These are phyloP conservation scores for Acronicta leporina DNA, from an alignment of 2,888 invertebrate species.

Conservation along the genomic window DNA sequence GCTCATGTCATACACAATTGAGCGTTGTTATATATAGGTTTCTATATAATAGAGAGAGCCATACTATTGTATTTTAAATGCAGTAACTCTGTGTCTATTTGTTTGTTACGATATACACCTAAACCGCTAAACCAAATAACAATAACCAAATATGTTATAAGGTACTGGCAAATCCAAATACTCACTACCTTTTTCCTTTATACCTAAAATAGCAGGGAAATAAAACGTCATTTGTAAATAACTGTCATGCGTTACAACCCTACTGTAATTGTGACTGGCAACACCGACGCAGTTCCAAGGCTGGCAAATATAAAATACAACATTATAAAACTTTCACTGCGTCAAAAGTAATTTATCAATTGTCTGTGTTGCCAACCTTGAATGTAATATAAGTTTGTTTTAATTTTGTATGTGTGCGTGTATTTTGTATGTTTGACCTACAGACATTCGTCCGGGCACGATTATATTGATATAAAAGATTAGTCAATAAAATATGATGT, in stretches of 20 bases:
- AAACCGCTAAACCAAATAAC: too few species aligned
- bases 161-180: too few species aligned
- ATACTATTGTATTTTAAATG: too few species aligned
- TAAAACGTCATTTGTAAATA: too few species aligned
- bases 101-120: too few species aligned
- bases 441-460: conserved; percentile 4
- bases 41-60: conserved; percentile 7
- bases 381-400: conserved; percentile 9
- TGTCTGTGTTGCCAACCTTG: conserved; percentile 27
- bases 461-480: not conserved
- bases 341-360: conserved; percentile 60
- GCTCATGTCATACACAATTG: too few species aligned
- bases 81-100: too few species aligned
- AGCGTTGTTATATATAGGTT: too few species aligned
- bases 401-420: conserved; percentile 5
- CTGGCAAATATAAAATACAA: conserved; percentile 31
- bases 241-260: conserved; percentile 3
- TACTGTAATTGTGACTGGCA: conserved; percentile 14
- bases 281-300: conserved; percentile 17
- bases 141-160: too few species aligned
- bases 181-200: too few species aligned
- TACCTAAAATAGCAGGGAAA: not conserved
- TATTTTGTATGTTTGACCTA: conserved; percentile 13
- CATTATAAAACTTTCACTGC: conserved; percentile 54
- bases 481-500: not conserved